Conservation (phyloP, 2,797 vertebrate genomes). For the Chloroceryle amazona region DNA sequence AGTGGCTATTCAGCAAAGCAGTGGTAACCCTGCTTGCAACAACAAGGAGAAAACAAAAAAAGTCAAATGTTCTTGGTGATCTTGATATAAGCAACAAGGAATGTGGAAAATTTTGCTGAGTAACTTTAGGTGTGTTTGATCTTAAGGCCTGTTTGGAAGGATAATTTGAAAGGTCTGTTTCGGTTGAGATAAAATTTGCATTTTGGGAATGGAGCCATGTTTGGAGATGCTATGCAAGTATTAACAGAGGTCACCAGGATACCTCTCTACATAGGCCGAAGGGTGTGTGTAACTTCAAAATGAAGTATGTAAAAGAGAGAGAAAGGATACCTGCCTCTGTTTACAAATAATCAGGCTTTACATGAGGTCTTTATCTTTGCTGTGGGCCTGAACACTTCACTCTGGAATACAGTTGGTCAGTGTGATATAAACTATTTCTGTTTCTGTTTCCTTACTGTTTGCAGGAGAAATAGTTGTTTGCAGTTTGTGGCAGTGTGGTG, state of each 20-base stretch:
- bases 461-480: neutral
- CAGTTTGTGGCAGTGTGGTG: too few relatives aligned
- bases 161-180: constrained; percentile 10
- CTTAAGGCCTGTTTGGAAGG: neutral
- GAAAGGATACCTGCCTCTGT: neutral
- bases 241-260: neutral
- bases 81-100: neutral
- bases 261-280: neutral
- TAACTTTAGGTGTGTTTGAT: neutral
- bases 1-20: neutral
- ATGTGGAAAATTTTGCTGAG: neutral
- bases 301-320: neutral
- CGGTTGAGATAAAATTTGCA: neutral
- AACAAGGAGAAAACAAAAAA: neutral
- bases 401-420: neutral
- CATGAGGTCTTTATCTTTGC: neutral
- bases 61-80: neutral
- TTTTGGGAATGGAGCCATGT: neutral
- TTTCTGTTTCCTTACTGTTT: neutral
- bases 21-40: neutral
- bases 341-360: neutral
- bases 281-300: neutral
- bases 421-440: neutral
- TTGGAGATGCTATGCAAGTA: neutral
- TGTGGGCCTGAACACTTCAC: neutral